Evolutionary conservation across 2,888 invertebrate species (phyloP), one percentile per base, ranked within the genome.

Genomic region (Oscheius sp.): DNA sequence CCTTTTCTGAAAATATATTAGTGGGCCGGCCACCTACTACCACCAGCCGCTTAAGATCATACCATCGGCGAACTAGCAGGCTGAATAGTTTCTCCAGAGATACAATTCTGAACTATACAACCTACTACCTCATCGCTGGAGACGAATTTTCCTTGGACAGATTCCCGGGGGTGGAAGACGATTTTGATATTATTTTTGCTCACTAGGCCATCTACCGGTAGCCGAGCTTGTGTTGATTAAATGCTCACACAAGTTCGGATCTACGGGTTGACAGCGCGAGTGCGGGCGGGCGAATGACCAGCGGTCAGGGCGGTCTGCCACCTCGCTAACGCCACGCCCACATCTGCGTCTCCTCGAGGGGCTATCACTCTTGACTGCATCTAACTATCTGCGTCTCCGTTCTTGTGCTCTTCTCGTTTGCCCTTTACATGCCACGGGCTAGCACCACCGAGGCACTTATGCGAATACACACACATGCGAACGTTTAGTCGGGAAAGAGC

Each of bases 101-200:
- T 92, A 93, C 92, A 92, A 91, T 93, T 91, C 92, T 91, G 90
- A 92, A 93, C 94, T 93, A 94, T 94, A 94, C 94, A 94, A 94
- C 94, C 93, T 93, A 94, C 94, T 94, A 94, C 94, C 94, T 94
- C 94, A 93, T 90, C 22, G 54, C 91, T 90, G 81, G 86, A 24
- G 28, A 45, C 2, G n/a, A 28, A 17, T 30, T 17, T 12, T 28
- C 32, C 51, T 47, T 33, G 51, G 62, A 45, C 64, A 66, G 66
- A 36, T 17, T 49, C 26, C 33, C 9, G 26, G 33, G 50, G 67
- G 59, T 32, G 36, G 59, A 61, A n/a, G 56, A 38, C 44, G 45
- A 22, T 24, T 33, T 36, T 20, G 24, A n/a, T n/a, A n/a, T n/a
- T n/a, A n/a, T n/a, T n/a, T n/a, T n/a, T n/a, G n/a, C n/a, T n/a